Evolutionary conservation across 2,888 invertebrate species (phyloP), one percentile per base, ranked within the genome.

Genomic region (Chalcis sispes): DNA sequence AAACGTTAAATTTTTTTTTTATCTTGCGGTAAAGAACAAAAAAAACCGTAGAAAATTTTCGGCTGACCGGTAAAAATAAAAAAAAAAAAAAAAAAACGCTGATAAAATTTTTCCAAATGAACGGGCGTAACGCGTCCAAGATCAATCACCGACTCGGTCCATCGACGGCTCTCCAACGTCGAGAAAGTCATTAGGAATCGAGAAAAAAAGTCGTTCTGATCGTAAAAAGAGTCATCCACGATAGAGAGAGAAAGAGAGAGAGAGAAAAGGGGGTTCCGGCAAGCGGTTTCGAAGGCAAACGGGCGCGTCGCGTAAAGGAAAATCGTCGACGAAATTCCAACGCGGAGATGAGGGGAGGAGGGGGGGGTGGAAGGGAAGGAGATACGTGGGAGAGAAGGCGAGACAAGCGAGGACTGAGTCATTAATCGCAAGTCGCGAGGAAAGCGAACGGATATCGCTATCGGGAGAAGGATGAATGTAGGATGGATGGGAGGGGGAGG

Each of bases 351-450:
- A 54, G 42, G 8, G 18, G 67, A 64, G 52, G 25, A 23, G 46
- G 46, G 52, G 46, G 42, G 20, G 13, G 62, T 54, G 46, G 25
- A 23, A 27, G 48, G 52, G 52, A 70, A 61, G 18, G 2, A 52
- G 72, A 5, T 50, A 18, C 50, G 27, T 46, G 23, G 62, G 18
- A 70, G 74, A 69, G 56, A 52, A 54, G 76, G 75, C 50, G 58
- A 27, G 72, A 73, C 65, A 77, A 54, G 75, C 61, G 52, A 72
- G n/a, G 70, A 42, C 71, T n/a, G n/a, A 78, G 80, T 83, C 83
- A 83, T 84, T 84, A 82, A 84, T 84, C 82, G 79, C 77, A 65
- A 70, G 78, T 4, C 78, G 77, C 54, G 79, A 62, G 72, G 69
- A 79, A 73, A 58, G 36, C 71, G 18, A 65, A 76, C 76, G 72